Percentiles rank a stretch among this genome's conserved stretches.
These are phyloP conservation scores for Salmo trutta DNA, from an alignment of 2,797 vertebrate species.

Conservation along the genomic window DNA sequence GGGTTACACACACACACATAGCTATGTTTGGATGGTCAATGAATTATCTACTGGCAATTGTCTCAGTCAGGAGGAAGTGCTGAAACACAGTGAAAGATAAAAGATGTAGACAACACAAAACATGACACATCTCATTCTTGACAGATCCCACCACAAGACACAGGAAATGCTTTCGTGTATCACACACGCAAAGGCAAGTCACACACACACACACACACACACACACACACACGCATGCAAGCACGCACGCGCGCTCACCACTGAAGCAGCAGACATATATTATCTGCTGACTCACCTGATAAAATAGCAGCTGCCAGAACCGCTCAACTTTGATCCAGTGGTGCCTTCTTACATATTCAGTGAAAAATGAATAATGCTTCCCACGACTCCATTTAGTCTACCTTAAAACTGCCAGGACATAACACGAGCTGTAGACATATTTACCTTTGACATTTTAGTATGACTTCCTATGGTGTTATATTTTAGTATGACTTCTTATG, in stretches of 20 bases:
- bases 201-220: constrained; percentile 8
- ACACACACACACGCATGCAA: too few species aligned
- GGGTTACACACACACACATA: not conserved
- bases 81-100: constrained; percentile 38
- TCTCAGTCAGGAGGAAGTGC: constrained; percentile 18
- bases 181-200: constrained; percentile 4
- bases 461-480: not conserved
- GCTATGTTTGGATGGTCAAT: constrained; percentile 6
- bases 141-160: not conserved
- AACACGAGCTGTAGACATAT: not conserved
- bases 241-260: not conserved
- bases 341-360: constrained; percentile 5
- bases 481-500: too few species aligned
- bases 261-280: constrained; percentile 13
- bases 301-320: constrained; percentile 2
- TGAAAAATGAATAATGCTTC: not conserved
- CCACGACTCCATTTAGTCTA: not conserved
- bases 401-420: not conserved
- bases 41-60: constrained; percentile 22
- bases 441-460: too few species aligned
- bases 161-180: not conserved
- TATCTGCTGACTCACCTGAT: constrained; percentile 41
- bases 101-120: not conserved
- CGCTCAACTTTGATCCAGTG: constrained; percentile 25
- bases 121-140: constrained; percentile 24